Evolutionary conservation across 2,797 vertebrate genomes (phyloP), one percentile per base, ranked within the genome.

Genomic region (Aselliscus stoliczkanus): DNA sequence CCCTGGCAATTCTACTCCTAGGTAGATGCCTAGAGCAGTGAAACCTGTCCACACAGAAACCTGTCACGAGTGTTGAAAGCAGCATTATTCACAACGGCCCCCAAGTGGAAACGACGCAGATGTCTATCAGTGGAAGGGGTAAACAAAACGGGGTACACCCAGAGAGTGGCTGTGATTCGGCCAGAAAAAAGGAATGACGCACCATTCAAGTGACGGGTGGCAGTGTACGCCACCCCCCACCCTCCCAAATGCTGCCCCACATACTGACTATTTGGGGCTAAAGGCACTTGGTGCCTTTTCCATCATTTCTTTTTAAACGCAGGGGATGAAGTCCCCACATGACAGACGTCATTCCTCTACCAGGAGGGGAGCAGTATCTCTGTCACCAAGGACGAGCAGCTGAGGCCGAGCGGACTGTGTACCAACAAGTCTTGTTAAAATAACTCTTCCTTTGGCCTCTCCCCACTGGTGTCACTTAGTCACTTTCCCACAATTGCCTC

Each of bases 151-250:
- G 27, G 5, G 13, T 18, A 7, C 8, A 7, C 15, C 37, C 29
- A 42, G 14, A 17, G 12, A 11, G 1, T 4, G 10, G 27, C 23
- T 67, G 23, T 20, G 7, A 20, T 7, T 13, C 23, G 21, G 69
- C 56, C 25, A 5, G 0, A 7, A 42, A 20, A 42, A 20, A 14
- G 31, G 56, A 25, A 34, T 27, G 31, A 21, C 17, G 23, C 29
- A 0, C 18, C 4, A 44, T 3, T 0, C 37, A 2, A 2, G 37
- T 13, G 54, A 12, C 9, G 11, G 23, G n/a, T 5, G 76, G 34
- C 54, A 39, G 76, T 11, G 14, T 4, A 8, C 4, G 2, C 37
- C 37, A 29, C 4, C 42, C 23, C 58, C 31, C 47, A 14, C 47
- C 13, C 47, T 14, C 42, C 42, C 18, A 4, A 14, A 31, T 5